Percentiles rank a stretch among this genome's conserved stretches.
phyloP scores from a whole-genome alignment of 2,888 invertebrate species.

The Aphidius colemani region DNA sequence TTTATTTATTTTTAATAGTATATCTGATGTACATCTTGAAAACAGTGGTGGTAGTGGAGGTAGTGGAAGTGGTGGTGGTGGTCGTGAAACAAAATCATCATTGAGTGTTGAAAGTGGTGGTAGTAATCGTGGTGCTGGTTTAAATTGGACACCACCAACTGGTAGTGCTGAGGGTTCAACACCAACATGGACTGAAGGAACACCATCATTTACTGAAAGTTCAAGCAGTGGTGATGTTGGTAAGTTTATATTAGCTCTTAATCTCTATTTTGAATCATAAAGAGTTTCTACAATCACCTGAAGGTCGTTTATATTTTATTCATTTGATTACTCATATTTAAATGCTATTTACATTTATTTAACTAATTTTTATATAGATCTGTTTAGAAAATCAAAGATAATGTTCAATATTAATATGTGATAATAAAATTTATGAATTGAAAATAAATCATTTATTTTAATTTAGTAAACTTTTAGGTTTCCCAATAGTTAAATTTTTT shows the following conservation, averaged over 20 bases:
- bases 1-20: conserved; percentile 59
- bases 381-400: conserved; percentile 42
- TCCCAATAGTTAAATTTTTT: conserved; percentile 25
- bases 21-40: conserved; percentile 75
- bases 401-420: conserved; percentile 41
- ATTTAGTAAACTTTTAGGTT: conserved; percentile 26
- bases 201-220: conserved; percentile 96
- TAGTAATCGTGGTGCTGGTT: conserved; percentile 62
- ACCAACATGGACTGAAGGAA: conserved; percentile 98
- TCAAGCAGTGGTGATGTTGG: conserved; percentile 91
- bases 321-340: not conserved
- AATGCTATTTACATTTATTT: not conserved
- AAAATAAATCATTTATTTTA: not conserved
- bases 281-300: conserved; percentile 19
- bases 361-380: conserved; percentile 37
- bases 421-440: conserved; percentile 44
- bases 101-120: conserved; percentile 69
- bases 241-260: conserved; percentile 62
- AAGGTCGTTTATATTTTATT: not conserved
- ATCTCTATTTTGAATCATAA: conserved; percentile 47
- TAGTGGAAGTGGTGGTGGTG: conserved; percentile 61
- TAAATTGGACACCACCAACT: conserved; percentile 82
- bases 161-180: conserved; percentile 85
- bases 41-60: conserved; percentile 60
- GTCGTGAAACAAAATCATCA: conserved; percentile 65